Evolutionary conservation across 2,797 vertebrate genomes (phyloP), one percentile per base, ranked within the genome.

Genomic region (Oryzias sinensis): DNA sequence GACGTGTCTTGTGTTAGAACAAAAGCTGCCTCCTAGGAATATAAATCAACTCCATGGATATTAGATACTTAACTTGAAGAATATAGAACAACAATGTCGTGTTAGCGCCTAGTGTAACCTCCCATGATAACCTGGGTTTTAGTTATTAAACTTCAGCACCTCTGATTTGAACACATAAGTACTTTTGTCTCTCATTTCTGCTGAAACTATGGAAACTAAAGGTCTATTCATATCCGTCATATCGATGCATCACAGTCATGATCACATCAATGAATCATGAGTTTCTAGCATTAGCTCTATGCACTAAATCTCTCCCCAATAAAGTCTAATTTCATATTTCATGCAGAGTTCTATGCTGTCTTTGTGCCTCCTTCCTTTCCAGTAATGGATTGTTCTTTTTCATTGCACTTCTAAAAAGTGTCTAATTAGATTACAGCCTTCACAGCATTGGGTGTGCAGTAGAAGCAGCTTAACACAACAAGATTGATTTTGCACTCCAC

Each of bases 251-350:
- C 80, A 85, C 62, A 62, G 83, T 86, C 82, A 84, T 84, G 75
- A 87, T 79, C 80, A 87, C 87, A 89, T 90, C 80, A 88, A 87
- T 86, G 82, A 90, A 88, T 85, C 79, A 90, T 87, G 80, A 83
- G 78, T 71, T 69, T 73, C 62, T 82, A 80, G 83, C 81, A 81
- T 89, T 89, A 87, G 84, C 76, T 80, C 68, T 20, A 62, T 25
- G 70, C 73, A 83, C 78, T 88, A 83, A 87, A 89, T 87, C 78
- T 57, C 68, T 75, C 76, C 73, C 51, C 4, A 47, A 55, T 54
- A 59, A 68, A 70, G 70, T 62, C 47, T 70, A 70, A 84, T 80
- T 82, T 77, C 69, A 79, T 79, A 82, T 88, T 88, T 85, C 69
- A 77, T 83, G 49, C 80, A 80, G 77, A 62, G 49, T 60, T 56